Evolutionary conservation across 1,140 invertebrate genomes (phyloP), one percentile per base, ranked within the genome.

Genomic region (Brachionus koreanus): DNA sequence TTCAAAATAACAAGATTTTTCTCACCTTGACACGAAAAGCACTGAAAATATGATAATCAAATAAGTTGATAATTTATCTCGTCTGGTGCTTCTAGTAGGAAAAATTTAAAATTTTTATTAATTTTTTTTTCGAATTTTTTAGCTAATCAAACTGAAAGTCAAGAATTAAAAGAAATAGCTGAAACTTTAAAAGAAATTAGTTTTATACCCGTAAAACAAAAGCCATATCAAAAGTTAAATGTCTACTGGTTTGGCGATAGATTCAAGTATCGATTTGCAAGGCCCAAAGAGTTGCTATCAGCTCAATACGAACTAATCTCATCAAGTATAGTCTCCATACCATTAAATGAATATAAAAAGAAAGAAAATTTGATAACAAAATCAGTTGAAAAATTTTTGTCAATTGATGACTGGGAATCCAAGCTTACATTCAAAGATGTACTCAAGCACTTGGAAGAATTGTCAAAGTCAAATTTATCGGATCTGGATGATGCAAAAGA

Each of bases 381-480:
- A 82, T 49, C 35, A 29, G 25, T 67, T 16, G 79, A 82, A 67
- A 39, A 82, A 29, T 82, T 82, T 82, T 39, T 82, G 5, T 52
- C 29, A 1, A 35, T 82, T 13, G 57, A 82, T 37, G 76, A 81
- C 33, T 42, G 42, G 10, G 9, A 13, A 3, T 19, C 25, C 3
- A 82, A 82, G 42, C 33, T 82, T 9, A 57, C 35, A 42, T 49
- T 82, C 19, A 39, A 42, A 35, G 79, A 82, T 35, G 61, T 82
- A 0, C 61, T 82, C 0, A 82, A 69, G 19, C 57, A 82, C 1
- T n/a, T 82, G 5, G 65, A 69, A 33, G 57, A 82, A 23, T 3
- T 82, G 5, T 25, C 57, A 10, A 82, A 82, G 19, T 33, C 46
- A 42, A 82, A 82, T 6, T 5, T 43, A 6, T 23, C 12, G 6